Evolutionary conservation across 2,797 vertebrate genomes (phyloP).

Genomic region (Pipistrellus nathusii): DNA sequence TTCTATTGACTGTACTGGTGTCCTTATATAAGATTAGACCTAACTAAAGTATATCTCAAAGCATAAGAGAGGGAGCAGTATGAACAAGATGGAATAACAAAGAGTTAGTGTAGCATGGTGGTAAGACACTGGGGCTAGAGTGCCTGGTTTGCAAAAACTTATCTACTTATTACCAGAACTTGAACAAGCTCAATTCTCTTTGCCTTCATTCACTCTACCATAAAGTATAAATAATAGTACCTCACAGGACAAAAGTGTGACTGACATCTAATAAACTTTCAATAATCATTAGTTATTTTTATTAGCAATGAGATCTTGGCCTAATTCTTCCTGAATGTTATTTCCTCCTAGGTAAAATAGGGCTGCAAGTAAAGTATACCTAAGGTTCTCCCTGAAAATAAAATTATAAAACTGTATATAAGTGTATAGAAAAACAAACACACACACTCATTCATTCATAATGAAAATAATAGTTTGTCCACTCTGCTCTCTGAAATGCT

Average conservation of each 20-base stretch:
- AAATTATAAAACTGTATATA: neutral
- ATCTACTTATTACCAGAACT: neutral
- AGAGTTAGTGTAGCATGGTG: neutral
- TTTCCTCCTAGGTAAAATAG: neutral
- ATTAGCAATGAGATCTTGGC: neutral
- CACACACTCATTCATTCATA: neutral
- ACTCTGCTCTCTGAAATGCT: neutral
- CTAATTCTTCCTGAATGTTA: neutral
- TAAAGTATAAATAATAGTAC: neutral
- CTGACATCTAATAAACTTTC: neutral
- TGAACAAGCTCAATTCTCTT: neutral
- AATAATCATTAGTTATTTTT: constrained; percentile 1
- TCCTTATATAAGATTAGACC: neutral
- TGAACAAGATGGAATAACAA: neutral
- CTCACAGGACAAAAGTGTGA: neutral
- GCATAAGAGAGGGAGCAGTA: neutral
- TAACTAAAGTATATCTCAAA: neutral
- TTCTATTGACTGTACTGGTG: neutral
- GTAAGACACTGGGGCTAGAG: neutral
- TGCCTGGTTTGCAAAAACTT: neutral
- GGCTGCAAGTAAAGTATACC: neutral
- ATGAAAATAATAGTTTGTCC: neutral
- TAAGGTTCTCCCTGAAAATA: neutral
- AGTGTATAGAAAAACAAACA: neutral
- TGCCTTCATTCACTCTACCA: constrained; percentile 11